Base-by-base conservation (phyloP, 2,113 vertebrate species). In the Aegithalos caudatus region DNA sequence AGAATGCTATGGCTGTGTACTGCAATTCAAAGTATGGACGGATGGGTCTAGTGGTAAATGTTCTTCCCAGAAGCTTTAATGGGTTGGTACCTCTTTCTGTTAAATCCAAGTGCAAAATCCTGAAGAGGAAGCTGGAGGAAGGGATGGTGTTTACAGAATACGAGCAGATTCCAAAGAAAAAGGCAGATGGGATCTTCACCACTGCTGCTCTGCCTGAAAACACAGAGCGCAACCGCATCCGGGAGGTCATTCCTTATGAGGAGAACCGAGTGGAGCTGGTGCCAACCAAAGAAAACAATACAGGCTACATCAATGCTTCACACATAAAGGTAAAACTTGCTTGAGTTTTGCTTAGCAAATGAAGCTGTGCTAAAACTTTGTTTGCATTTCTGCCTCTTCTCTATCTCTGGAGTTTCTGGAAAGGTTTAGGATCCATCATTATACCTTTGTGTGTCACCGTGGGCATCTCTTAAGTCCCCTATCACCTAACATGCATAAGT, bases 301-400 rank as follows among this genome's bases (percentile, higher is more conserved):
- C 99, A 1, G 99, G 99, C 80, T 99, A 99, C 97, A 99, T 99
- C 85, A 99, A 99, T 3, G 99, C 99, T 83, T 99, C 99, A 9
- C 99, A 99, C 71, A 98, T 99, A 94, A 99, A 98, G 99, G 99
- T 99, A 94, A 79, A 65, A 33, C 13, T 47, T 80, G 22, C 57
- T 56, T 38, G 37, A 56, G 17, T 29, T 83, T 78, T 29, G 28
- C 23, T n/a, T 85, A 50, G 27, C 31, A 38, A 58, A 62, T 33
- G 17, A 86, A 94, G 40, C 12, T 27, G 20, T 40, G 28, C 38
- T 86, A 27, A 78, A 78, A 19, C 16, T 92, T 45, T 45, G 23
- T 62, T 61, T 85, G 31, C 25, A 3, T 56, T 90, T 54, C 48
- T 88, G n/a, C n/a, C n/a, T n/a, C n/a, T n/a, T n/a, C n/a, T n/a